Conservation (phyloP, 2,113 vertebrate species). For the Phaethornis superciliosus region DNA sequence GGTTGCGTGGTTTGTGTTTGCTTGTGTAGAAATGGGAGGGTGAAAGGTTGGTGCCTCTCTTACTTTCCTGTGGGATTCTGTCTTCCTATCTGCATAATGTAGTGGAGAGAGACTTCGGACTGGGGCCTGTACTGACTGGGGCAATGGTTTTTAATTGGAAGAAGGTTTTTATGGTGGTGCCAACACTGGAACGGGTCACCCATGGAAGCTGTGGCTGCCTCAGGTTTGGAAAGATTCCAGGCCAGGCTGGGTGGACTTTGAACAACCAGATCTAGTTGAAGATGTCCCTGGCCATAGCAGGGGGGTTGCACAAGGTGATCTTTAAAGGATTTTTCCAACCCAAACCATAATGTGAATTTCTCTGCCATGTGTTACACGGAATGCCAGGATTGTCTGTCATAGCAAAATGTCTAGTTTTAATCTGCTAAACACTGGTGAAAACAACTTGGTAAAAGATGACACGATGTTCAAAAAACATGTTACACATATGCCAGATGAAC, state of each 20-base stretch:
- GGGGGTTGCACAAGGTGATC: no score
- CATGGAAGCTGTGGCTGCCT: not conserved
- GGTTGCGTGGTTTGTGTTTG: not conserved
- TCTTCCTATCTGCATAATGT: not conserved
- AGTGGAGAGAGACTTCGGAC: not conserved
- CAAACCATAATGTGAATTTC: not conserved
- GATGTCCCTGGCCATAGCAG: no score
- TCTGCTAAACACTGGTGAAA: not conserved
- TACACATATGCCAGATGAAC: not conserved
- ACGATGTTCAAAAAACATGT: fast-evolving
- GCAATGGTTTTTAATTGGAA: no score
- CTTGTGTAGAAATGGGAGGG: not conserved
- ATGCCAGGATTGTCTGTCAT: not conserved
- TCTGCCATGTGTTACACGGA: fast-evolving
- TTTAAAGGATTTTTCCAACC: no score
- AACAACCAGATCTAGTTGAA: no score
- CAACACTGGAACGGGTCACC: not conserved
- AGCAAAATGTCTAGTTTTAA: not conserved
- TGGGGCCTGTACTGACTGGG: not conserved
- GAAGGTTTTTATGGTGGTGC: not conserved
- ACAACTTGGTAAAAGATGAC: not conserved
- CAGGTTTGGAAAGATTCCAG: no score
- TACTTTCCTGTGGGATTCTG: not conserved
- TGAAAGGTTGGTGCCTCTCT: not conserved
- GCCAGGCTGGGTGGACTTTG: no score